phyloP scores from a whole-genome alignment of 1,140 invertebrate species.

The Pollicipes pollicipes region DNA sequence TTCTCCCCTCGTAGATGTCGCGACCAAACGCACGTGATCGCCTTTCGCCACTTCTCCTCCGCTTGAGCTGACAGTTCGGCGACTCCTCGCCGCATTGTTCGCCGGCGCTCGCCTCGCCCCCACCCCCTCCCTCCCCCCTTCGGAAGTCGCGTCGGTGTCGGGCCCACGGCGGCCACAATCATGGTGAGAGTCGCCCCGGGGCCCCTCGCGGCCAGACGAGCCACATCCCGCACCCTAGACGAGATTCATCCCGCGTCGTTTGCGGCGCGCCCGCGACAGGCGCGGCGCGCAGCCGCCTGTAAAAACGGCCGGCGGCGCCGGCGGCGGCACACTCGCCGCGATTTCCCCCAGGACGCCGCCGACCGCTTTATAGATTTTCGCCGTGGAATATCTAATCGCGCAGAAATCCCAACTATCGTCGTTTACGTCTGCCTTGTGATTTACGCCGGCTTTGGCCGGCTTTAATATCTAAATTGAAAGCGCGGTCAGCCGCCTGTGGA shows the following conservation, averaged over 20 bases:
- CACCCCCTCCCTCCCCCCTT: too few relatives aligned
- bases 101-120: too few relatives aligned
- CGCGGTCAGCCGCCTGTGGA: background rate
- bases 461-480: constrained; percentile 2
- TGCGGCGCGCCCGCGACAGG: background rate
- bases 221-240: too few relatives aligned
- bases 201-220: too few relatives aligned
- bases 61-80: too few relatives aligned
- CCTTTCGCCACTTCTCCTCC: too few relatives aligned
- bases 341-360: background rate
- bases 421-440: background rate
- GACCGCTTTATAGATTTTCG: background rate
- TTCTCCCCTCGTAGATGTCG: too few relatives aligned
- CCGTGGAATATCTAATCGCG: background rate
- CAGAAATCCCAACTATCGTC: background rate
- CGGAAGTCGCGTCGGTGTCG: too few relatives aligned
- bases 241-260: background rate
- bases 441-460: background rate
- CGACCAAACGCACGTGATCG: too few relatives aligned
- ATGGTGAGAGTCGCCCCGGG: too few relatives aligned
- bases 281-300: background rate
- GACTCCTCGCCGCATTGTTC: too few relatives aligned
- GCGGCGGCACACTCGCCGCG: background rate
- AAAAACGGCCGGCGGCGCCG: background rate
- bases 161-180: too few relatives aligned